phyloP scores from a whole-genome alignment of 1,140 invertebrate genomes.

The Antheraea mylitta region DNA sequence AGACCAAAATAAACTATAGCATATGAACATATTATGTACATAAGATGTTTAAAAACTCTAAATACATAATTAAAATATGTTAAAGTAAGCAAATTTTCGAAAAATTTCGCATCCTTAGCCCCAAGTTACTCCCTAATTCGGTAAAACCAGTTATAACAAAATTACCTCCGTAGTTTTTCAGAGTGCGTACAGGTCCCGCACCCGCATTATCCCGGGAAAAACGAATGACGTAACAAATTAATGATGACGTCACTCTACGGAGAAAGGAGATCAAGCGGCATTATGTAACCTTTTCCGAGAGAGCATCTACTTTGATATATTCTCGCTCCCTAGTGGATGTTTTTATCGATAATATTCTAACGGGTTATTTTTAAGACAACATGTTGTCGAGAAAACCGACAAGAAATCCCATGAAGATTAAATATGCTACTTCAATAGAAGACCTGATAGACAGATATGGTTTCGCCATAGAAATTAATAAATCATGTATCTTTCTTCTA shows the following conservation, averaged over 20 bases:
- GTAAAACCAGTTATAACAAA: background rate
- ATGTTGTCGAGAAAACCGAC: no score
- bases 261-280: background rate
- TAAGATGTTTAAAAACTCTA: background rate
- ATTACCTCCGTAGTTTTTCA: background rate
- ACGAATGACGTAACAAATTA: slow-evolving; percentile 1
- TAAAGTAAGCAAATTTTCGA: no score
- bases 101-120: background rate
- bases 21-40: no score
- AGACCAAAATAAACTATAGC: no score
- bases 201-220: background rate
- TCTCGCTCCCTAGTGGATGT: no score
- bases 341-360: background rate
- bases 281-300: background rate
- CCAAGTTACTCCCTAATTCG: background rate
- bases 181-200: background rate
- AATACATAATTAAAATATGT: no score
- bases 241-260: background rate
- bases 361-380: background rate
- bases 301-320: background rate
- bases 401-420: no score
- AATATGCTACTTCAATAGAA: no score
- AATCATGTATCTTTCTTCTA: no score
- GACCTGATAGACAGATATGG: no score
- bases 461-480: no score